Conservation (phyloP, 1,140 invertebrate genomes). For the Drosophila teissieri region DNA sequence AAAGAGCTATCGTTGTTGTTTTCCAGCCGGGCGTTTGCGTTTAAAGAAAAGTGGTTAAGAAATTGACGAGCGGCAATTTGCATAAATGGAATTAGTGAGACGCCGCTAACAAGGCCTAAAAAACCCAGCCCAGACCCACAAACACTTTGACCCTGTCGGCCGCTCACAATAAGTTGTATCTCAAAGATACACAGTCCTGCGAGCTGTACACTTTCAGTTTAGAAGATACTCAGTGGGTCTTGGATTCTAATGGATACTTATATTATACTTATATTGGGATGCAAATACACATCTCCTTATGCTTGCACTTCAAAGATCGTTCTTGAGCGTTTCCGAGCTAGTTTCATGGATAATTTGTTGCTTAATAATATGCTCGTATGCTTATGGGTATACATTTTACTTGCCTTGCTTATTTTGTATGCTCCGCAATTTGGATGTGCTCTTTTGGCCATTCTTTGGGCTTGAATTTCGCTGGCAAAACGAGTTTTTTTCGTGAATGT, state of each 20-base stretch:
- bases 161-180: conserved; percentile 9
- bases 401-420: conserved; percentile 36
- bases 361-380: conserved; percentile 7
- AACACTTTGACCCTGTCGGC: conserved; percentile 38
- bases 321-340: neutral
- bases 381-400: conserved; percentile 3
- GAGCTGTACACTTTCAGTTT: neutral
- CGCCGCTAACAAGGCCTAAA: conserved; percentile 56
- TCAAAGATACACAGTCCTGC: neutral
- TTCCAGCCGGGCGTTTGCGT: conserved; percentile 14
- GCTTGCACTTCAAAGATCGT: neutral
- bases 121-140: conserved; percentile 35
- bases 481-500: conserved; percentile 52
- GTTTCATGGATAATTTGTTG: neutral
- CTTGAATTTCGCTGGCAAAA: conserved; percentile 66
- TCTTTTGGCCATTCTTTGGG: conserved; percentile 51
- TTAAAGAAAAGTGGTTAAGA: conserved; percentile 69
- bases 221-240: neutral
- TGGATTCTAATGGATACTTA: too few species aligned
- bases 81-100: conserved; percentile 51
- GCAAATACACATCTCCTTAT: neutral
- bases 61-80: conserved; percentile 56
- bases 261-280: neutral
- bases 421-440: conserved; percentile 55
- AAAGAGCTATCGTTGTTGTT: conserved; percentile 38